Conservation (phyloP, 2,888 invertebrate genomes). For the Athalia circularis region DNA sequence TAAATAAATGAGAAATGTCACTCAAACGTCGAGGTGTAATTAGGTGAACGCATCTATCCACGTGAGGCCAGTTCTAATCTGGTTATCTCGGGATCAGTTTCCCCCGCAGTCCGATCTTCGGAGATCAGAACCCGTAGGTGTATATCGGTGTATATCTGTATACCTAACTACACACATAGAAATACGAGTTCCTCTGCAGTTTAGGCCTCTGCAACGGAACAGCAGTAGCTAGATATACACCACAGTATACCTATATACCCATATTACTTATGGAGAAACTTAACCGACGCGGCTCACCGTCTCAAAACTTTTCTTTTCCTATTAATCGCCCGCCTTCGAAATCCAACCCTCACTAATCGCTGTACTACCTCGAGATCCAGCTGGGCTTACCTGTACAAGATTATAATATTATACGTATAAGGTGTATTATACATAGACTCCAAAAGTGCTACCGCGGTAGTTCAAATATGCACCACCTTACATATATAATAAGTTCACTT, state of each 20-base stretch:
- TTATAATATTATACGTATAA: not conserved
- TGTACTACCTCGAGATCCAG: not conserved
- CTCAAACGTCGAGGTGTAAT: constrained; percentile 68
- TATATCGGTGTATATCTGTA: no score
- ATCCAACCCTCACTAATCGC: constrained; percentile 18
- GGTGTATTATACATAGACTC: not conserved
- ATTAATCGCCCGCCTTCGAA: constrained; percentile 27
- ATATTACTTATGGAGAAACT: no score
- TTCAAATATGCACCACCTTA: not conserved
- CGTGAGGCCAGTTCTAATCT: constrained; percentile 62
- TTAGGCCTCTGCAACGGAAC: no score
- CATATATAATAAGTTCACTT: not conserved
- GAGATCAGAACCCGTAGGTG: constrained; percentile 14
- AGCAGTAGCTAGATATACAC: no score
- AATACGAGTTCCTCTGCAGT: no score
- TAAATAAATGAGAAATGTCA: constrained; percentile 68
- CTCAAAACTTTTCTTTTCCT: not conserved
- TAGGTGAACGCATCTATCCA: constrained; percentile 57
- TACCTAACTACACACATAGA: no score
- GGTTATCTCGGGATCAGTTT: constrained; percentile 58
- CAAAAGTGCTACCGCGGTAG: constrained; percentile 17
- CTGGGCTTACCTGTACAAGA: constrained; percentile 26
- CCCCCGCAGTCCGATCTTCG: constrained; percentile 19
- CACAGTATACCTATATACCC: no score
- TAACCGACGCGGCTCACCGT: no score